Evolutionary conservation across 2,797 vertebrate genomes (phyloP).

Genomic region (Myiotriccus ornatus): DNA sequence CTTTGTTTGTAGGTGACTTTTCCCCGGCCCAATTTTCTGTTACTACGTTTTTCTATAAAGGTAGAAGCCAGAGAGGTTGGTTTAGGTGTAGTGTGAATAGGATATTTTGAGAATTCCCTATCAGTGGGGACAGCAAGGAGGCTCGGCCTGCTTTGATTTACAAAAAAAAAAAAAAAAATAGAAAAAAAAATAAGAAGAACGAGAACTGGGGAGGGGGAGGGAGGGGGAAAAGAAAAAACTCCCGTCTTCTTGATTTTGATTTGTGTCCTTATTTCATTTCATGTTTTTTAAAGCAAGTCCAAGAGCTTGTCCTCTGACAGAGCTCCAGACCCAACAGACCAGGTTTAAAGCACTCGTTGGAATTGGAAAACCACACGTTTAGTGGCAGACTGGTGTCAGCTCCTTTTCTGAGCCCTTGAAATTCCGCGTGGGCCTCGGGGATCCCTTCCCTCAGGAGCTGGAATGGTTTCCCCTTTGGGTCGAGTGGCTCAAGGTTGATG

Average conservation of each 20-base stretch:
- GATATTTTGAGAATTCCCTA: conserved; percentile 29
- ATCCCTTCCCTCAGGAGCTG: conserved; percentile 25
- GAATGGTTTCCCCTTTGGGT: not conserved
- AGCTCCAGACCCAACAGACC: conserved; percentile 52
- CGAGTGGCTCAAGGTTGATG: conserved; percentile 12
- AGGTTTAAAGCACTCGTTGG: conserved; percentile 48
- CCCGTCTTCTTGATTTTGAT: conserved; percentile 44
- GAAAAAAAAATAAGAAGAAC: not conserved
- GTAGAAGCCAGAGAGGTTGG: conserved; percentile 68
- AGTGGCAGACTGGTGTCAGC: not conserved
- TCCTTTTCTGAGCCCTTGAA: not conserved
- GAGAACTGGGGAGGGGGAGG: not conserved
- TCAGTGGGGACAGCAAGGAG: conserved; percentile 34
- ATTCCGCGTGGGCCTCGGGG: not conserved
- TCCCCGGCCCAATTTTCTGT: conserved; percentile 4
- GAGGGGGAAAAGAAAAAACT: not conserved
- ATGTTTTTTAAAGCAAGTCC: conserved; percentile 51
- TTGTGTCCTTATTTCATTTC: conserved; percentile 65
- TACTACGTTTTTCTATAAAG: conserved; percentile 67
- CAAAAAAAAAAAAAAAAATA: not conserved
- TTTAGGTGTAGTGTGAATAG: conserved; percentile 68
- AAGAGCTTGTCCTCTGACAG: conserved; percentile 39
- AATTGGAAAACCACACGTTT: not conserved
- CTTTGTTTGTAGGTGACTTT: conserved; percentile 70
- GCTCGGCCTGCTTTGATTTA: conserved; percentile 68